Conservation (phyloP, 2,113 vertebrate species). For the Egretta garzetta region DNA sequence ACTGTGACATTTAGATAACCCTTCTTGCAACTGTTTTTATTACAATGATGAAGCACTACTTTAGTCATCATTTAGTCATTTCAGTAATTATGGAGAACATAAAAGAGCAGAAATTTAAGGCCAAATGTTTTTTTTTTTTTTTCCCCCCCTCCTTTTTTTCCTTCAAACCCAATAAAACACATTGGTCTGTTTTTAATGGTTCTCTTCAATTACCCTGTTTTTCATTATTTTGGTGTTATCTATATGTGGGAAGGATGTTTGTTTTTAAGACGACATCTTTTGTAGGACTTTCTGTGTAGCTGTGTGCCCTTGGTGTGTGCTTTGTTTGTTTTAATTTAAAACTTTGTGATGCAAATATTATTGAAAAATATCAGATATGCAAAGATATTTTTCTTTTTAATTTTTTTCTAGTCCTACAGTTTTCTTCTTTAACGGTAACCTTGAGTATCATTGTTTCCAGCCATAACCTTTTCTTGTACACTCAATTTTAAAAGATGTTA, state of each 20-base stretch:
- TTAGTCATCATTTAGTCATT: background rate
- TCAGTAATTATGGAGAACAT: background rate
- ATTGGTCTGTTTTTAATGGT: background rate
- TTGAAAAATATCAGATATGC: background rate
- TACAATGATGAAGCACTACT: background rate
- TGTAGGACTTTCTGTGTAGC: background rate
- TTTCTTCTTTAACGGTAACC: background rate
- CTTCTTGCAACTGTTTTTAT: background rate
- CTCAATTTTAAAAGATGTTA: background rate
- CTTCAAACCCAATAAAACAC: background rate
- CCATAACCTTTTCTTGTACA: background rate
- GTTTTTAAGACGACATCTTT: background rate
- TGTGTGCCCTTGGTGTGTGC: background rate
- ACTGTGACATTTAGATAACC: background rate
- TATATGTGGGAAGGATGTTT: background rate
- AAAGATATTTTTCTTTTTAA: background rate
- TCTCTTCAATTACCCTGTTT: background rate
- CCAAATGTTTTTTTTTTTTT: background rate
- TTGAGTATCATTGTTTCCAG: background rate
- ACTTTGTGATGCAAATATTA: background rate
- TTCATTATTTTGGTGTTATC: background rate
- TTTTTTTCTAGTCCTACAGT: background rate
- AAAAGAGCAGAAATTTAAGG: background rate
- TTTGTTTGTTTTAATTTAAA: background rate
- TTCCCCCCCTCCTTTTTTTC: too few relatives aligned